Percentiles rank a stretch among this genome's conserved stretches.
Conservation (phyloP, 2,113 vertebrate genomes). For the Melanostigma gelatinosum region DNA sequence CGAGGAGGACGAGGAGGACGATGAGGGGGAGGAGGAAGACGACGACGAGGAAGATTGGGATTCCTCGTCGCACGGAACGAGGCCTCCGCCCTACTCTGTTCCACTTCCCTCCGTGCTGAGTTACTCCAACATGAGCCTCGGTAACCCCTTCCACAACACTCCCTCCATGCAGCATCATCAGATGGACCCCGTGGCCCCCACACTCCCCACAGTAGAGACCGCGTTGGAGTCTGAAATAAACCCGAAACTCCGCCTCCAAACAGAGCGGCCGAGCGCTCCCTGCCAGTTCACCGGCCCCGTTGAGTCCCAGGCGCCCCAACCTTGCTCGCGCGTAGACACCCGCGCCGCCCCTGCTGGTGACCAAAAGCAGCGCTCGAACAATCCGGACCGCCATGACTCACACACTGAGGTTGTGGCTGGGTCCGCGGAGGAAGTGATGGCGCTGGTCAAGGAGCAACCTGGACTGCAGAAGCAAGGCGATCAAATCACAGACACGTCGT, state of each 20-base stretch:
- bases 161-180: conserved; percentile 88
- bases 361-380: conserved; percentile 84
- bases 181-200: conserved; percentile 73
- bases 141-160: conserved; percentile 85
- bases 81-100: conserved; percentile 76
- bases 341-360: conserved; percentile 80
- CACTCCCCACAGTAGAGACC: conserved; percentile 58
- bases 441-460: not conserved
- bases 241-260: conserved; percentile 66
- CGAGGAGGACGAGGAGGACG: conserved; percentile 78
- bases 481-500: conserved; percentile 81
- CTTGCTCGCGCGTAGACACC: conserved; percentile 80
- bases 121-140: conserved; percentile 87
- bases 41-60: conserved; percentile 87
- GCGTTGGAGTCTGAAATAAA: conserved; percentile 68
- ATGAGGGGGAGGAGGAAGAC: conserved; percentile 81
- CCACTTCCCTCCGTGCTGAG: conserved; percentile 90
- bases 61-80: conserved; percentile 83
- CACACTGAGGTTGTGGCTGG: conserved; percentile 58
- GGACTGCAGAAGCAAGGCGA: not conserved
- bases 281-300: conserved; percentile 84
- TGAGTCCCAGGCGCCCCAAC: conserved; percentile 79
- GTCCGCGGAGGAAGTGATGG: not conserved
- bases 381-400: conserved; percentile 83
- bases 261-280: conserved; percentile 74